Percentiles rank a stretch among this genome's conserved stretches.
Conservation (phyloP, 2,888 invertebrate species). For the Zygothrica quintamaculata region DNA sequence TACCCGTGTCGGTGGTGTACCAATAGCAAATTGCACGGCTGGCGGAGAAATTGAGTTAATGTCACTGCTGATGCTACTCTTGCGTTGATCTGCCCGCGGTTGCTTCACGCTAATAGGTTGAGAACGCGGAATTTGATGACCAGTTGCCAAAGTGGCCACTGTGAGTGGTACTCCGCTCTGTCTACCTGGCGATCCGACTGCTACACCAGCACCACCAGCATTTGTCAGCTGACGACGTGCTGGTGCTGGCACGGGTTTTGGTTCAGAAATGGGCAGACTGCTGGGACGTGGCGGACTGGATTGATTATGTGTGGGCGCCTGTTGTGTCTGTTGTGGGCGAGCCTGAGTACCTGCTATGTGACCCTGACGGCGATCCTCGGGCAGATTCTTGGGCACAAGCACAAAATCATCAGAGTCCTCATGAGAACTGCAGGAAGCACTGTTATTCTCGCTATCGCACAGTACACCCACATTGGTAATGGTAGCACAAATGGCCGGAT, state of each 20-base stretch:
- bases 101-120: conserved; percentile 94
- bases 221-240: conserved; percentile 74
- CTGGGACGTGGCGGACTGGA: conserved; percentile 89
- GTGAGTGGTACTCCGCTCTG: conserved; percentile 58
- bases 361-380: conserved; percentile 86
- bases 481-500: conserved; percentile 86
- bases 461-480: conserved; percentile 86
- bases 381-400: conserved; percentile 89
- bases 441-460: conserved; percentile 85
- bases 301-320: conserved; percentile 72
- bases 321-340: conserved; percentile 20
- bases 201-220: conserved; percentile 24
- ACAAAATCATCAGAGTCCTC: conserved; percentile 92
- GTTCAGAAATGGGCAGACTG: conserved; percentile 89
- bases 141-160: conserved; percentile 62
- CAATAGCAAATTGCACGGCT: conserved; percentile 94
- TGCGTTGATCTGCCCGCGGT: conserved; percentile 88
- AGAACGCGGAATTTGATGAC: conserved; percentile 89
- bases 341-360: conserved; percentile 29
- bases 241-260: conserved; percentile 90
- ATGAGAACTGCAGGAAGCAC: conserved; percentile 87
- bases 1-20: conserved; percentile 91
- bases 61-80: conserved; percentile 89
- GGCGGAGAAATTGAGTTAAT: conserved; percentile 97
- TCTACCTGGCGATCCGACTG: conserved; percentile 50